These are phyloP conservation scores for Molorchus minor DNA, from an alignment of 2,888 invertebrate species.

Conservation along the genomic window DNA sequence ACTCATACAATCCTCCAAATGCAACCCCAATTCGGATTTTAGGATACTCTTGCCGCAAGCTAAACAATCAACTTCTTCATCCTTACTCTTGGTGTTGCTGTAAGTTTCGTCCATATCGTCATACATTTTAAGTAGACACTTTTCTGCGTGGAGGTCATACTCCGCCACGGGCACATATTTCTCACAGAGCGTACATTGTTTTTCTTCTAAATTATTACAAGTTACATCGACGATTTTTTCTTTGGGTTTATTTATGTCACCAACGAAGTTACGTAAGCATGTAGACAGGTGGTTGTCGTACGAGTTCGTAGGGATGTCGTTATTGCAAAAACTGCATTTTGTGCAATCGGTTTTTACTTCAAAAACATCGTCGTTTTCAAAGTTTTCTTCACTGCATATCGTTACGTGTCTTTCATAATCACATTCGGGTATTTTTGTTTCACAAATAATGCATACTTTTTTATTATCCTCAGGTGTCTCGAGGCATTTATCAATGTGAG, in stretches of 20 bases:
- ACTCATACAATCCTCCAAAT: slow-evolving; percentile 61
- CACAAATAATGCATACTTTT: slow-evolving; percentile 42
- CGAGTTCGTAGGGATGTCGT: not conserved
- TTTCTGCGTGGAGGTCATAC: slow-evolving; percentile 62
- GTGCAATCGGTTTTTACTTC: not conserved
- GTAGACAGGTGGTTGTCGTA: not conserved
- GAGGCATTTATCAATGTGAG: slow-evolving; percentile 55
- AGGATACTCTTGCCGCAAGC: slow-evolving; percentile 59
- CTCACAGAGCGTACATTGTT: slow-evolving; percentile 66
- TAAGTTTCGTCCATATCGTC: slow-evolving; percentile 61
- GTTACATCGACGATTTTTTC: slow-evolving; percentile 25
- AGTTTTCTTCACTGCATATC: slow-evolving; percentile 38
- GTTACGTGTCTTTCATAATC: slow-evolving; percentile 42
- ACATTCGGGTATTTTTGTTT: slow-evolving; percentile 17
- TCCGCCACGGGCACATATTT: slow-evolving; percentile 53
- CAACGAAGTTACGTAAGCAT: not conserved
- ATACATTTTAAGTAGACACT: slow-evolving; percentile 64
- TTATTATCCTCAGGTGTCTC: slow-evolving; percentile 12
- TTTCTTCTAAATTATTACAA: slow-evolving; percentile 26
- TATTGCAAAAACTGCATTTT: slow-evolving; percentile 1
- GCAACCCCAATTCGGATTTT: slow-evolving; percentile 57
- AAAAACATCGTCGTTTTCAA: slow-evolving; percentile 33
- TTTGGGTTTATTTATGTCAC: slow-evolving; percentile 1
- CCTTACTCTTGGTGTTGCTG: slow-evolving; percentile 10
- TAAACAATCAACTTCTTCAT: slow-evolving; percentile 55